These are phyloP conservation scores for Penelope pileata DNA, from an alignment of 2,113 vertebrate genomes.

Conservation along the genomic window DNA sequence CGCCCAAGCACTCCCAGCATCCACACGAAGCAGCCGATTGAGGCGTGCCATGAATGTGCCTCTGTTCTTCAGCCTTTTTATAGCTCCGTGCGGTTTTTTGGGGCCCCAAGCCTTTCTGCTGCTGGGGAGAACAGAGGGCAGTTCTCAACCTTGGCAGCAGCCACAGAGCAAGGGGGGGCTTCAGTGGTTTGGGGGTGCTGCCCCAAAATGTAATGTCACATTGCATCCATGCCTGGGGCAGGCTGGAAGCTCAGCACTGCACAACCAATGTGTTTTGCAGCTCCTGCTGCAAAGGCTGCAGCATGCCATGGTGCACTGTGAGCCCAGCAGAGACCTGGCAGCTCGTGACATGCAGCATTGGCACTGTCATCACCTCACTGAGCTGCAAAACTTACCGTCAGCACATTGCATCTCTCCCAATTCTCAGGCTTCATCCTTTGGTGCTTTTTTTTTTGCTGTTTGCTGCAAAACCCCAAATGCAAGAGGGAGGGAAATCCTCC, in stretches of 20 bases:
- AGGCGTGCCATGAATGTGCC: conserved; percentile 39
- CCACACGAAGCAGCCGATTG: not conserved
- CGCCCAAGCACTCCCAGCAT: not conserved
- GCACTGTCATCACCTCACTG: not conserved
- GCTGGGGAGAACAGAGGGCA: conserved; percentile 51
- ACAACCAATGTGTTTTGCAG: fast-evolving
- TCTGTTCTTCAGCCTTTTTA: conserved; percentile 64
- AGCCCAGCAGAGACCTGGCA: not conserved
- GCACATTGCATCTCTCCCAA: not conserved
- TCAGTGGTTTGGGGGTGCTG: not conserved
- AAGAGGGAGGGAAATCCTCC: not conserved
- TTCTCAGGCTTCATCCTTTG: not conserved
- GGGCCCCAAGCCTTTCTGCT: not conserved
- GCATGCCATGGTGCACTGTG: not conserved
- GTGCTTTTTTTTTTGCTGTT: not conserved
- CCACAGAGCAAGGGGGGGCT: not conserved
- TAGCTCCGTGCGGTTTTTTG: conserved; percentile 38
- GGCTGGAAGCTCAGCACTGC: not conserved
- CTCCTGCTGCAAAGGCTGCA: not conserved
- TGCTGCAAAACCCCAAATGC: not conserved
- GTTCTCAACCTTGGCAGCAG: not conserved
- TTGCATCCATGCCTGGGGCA: fast-evolving
- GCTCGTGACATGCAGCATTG: not conserved
- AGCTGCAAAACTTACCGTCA: not conserved
- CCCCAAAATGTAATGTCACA: not conserved